Conservation (phyloP, 2,113 vertebrate species). For the Elgaria multicarinata region DNA sequence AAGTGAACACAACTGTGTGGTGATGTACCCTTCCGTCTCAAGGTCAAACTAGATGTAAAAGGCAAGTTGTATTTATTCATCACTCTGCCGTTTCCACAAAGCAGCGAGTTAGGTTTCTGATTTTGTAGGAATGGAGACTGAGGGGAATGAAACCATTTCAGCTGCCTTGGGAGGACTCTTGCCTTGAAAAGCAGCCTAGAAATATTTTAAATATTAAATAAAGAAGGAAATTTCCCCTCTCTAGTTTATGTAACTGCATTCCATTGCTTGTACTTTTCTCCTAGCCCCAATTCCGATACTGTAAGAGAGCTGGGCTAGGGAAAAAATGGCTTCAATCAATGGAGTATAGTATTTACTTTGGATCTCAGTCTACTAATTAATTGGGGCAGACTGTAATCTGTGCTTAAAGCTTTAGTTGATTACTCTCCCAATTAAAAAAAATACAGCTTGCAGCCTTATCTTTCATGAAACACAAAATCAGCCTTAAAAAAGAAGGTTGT, state of each 20-base stretch:
- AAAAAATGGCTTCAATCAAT: neutral
- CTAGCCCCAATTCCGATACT: neutral
- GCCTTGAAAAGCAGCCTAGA: too few species aligned
- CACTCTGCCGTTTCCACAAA: neutral
- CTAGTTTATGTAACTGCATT: neutral
- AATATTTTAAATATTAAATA: too few species aligned
- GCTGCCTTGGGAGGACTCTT: too few species aligned
- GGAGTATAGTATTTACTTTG: neutral
- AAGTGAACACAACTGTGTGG: too few species aligned
- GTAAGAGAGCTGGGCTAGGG: neutral
- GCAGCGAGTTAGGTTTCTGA: neutral
- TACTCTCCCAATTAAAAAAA: neutral
- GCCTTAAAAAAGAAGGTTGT: neutral
- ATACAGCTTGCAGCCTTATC: neutral
- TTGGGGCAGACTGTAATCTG: neutral
- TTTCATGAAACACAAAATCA: neutral
- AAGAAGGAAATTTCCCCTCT: too few species aligned
- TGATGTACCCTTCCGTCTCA: too few species aligned
- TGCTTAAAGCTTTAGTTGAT: neutral
- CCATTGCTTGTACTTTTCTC: neutral
- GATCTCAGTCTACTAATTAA: neutral
- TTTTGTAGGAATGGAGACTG: neutral
- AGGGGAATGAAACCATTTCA: too few species aligned
- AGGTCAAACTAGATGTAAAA: neutral
- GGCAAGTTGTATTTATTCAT: neutral